Base-by-base conservation (phyloP, 1,140 invertebrate species). In the Chironomus tepperi region DNA sequence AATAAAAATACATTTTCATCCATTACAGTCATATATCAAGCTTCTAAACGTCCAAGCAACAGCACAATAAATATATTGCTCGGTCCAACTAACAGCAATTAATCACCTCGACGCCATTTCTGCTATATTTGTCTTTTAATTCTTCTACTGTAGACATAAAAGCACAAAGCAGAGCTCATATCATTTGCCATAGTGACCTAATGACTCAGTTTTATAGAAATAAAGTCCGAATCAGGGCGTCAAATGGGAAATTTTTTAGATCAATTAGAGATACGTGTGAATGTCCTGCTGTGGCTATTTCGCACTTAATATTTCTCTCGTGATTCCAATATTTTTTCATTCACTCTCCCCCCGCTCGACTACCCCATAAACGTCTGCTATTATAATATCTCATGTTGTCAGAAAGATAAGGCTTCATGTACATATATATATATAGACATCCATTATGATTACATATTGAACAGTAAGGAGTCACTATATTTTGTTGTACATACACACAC, bases 21-120 rank as follows among this genome's bases (percentile, higher is more conserved):
- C 24, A 2, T 34, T 2, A 34, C 24, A 2, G 24, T 34, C 24
- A 34, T 34, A 34, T 34, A 34, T 34, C 24, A 34, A 34, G 5
- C 24, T 34, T 34, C 24, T 2, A 2, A 1, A 34, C 24, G 5
- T 34, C 24, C 24, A 34, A 34, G 24, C 24, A 34, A 34, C 24
- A 34, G 24, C 24, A 34, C 24, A 34, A 34, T 34, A 34, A 34
- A 34, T 34, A 34, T 34, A 34, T 34, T 34, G 24, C 24, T 34
- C 5, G 24, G 24, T 34, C 24, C 65, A 18, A 70, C 18, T 70
- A 21, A 70, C 10, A 15, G 16, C 19, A 70, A 70, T 70, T 70
- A 70, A 70, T 70, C 65, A 70, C 15, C 18, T 70, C 18, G 65
- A 70, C 65, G 65, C 65, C 65, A 70, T 70, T 70, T 70, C n/a